Conservation (phyloP, 2,113 vertebrate genomes). For the Nanorana parkeri region DNA sequence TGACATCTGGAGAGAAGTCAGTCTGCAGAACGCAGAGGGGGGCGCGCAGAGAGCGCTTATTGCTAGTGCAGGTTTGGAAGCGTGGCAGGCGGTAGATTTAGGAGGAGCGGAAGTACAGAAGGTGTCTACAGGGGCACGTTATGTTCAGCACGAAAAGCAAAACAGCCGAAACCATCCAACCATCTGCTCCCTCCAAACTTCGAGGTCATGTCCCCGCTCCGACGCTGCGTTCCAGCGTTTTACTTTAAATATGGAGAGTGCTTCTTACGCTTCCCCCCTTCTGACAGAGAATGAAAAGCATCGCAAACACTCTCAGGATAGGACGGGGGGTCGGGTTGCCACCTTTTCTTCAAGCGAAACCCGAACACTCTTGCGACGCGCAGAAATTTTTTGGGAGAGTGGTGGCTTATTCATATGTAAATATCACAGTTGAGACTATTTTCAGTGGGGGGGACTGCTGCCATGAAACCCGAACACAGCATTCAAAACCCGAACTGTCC, state of each 20-base stretch:
- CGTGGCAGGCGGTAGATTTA: conserved; percentile 29
- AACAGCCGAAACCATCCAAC: conserved; percentile 21
- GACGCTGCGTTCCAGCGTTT: not conserved
- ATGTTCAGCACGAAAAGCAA: conserved; percentile 9
- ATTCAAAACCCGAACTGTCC: too few relatives aligned
- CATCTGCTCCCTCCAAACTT: conserved; percentile 50
- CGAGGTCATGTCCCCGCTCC: conserved; percentile 42
- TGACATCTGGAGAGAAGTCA: conserved; percentile 56
- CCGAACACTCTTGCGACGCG: too few relatives aligned
- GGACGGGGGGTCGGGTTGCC: too few relatives aligned
- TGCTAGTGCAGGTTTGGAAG: conserved; percentile 41
- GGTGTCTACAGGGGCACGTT: conserved; percentile 39
- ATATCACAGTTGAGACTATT: too few relatives aligned
- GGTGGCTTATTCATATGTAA: too few relatives aligned
- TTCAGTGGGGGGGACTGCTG: too few relatives aligned
- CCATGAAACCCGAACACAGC: too few relatives aligned
- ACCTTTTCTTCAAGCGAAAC: too few relatives aligned
- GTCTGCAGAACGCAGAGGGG: not conserved
- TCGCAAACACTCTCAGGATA: too few relatives aligned
- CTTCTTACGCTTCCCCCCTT: too few relatives aligned
- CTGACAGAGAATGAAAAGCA: too few relatives aligned
- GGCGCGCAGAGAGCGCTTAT: conserved; percentile 10
- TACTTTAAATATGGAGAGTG: conserved; percentile 39
- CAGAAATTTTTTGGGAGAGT: too few relatives aligned
- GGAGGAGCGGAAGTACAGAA: conserved; percentile 43